These are phyloP conservation scores for Crematogaster levior DNA, from an alignment of 2,888 invertebrate genomes.

Conservation along the genomic window DNA sequence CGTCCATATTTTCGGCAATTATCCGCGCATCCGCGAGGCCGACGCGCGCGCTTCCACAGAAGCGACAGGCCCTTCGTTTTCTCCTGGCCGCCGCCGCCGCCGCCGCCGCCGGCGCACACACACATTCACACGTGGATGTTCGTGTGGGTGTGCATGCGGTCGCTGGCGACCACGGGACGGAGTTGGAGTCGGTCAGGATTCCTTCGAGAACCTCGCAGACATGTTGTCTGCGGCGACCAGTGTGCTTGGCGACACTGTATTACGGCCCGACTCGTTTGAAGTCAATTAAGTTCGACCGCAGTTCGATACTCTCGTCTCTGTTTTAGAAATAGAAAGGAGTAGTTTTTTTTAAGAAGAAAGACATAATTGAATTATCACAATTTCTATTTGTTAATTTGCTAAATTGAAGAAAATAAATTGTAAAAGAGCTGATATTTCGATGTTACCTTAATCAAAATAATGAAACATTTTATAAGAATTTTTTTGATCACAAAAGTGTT, in stretches of 20 bases:
- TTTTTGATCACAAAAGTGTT: background rate
- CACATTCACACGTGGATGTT: background rate
- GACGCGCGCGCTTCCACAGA: constrained; percentile 33
- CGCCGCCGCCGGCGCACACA: background rate
- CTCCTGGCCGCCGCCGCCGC: constrained; percentile 11
- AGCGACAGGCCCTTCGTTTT: constrained; percentile 49
- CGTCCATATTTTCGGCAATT: constrained; percentile 50
- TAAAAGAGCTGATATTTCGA: background rate
- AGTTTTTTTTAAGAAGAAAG: too few species aligned
- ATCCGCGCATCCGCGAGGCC: constrained; percentile 43
- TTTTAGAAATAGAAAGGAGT: background rate
- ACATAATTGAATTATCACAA: too few species aligned
- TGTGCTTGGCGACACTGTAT: constrained; percentile 36
- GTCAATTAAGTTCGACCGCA: constrained; percentile 6
- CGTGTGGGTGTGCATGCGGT: constrained; percentile 1
- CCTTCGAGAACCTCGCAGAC: constrained; percentile 48
- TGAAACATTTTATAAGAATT: background rate
- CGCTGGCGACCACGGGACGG: constrained; percentile 18
- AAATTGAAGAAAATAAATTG: background rate
- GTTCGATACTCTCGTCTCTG: background rate
- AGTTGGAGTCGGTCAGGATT: constrained; percentile 49
- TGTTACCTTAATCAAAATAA: background rate
- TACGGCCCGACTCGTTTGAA: constrained; percentile 12
- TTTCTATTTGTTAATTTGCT: too few species aligned
- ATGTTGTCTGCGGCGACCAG: constrained; percentile 44